Evolutionary conservation across 2,113 vertebrate genomes (phyloP).

Genomic region (Tylochromis polylepis): DNA sequence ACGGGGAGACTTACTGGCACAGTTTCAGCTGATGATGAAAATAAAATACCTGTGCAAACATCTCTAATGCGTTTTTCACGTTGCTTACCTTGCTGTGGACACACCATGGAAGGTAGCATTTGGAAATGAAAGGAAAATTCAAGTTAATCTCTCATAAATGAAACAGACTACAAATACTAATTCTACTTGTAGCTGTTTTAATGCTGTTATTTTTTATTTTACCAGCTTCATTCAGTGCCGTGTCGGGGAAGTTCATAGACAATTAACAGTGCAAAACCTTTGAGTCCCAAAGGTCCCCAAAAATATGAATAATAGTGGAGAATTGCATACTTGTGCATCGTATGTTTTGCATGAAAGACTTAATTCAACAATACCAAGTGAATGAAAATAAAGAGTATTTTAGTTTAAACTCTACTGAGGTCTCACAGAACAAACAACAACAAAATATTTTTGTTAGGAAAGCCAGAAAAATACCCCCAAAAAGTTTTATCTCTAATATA

Average conservation of each 20-base stretch:
- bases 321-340: neutral
- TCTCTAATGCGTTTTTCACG: neutral
- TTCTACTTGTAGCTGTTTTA: neutral
- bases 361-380: neutral
- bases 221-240: neutral
- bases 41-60: neutral
- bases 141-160: neutral
- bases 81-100: slow-evolving; percentile 59
- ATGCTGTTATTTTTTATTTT: neutral
- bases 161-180: neutral
- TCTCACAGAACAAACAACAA: neutral
- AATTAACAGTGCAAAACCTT: neutral
- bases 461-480: too few relatives aligned
- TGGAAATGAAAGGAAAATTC: neutral
- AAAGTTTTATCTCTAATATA: neutral
- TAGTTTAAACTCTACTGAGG: neutral
- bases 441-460: too few relatives aligned
- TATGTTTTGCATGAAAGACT: neutral
- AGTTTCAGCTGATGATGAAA: neutral
- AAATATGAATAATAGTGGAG: neutral
- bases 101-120: neutral
- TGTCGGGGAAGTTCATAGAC: rapidly evolving
- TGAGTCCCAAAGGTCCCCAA: neutral
- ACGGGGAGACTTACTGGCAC: neutral
- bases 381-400: neutral